phyloP scores from a whole-genome alignment of 2,888 invertebrate genomes.

The Drosophila sordidapex region DNA sequence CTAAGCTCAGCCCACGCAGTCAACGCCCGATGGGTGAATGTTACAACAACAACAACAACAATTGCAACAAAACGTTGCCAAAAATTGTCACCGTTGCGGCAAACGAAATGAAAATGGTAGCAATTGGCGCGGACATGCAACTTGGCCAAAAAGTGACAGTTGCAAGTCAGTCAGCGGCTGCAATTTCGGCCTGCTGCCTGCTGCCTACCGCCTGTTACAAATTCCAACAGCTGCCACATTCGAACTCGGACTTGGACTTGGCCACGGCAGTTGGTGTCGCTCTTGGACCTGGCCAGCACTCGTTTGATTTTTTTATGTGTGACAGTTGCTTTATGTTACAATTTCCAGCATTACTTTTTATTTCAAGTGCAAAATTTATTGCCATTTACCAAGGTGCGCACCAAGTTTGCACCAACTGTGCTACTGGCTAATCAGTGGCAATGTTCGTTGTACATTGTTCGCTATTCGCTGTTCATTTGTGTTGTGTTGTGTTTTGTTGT shows the following conservation, averaged over 20 bases:
- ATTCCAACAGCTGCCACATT: constrained; percentile 33
- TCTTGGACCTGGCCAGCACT: constrained; percentile 36
- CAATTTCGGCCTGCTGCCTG: neutral
- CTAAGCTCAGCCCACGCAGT: constrained; percentile 77
- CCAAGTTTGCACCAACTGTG: constrained; percentile 57
- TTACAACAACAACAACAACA: constrained; percentile 18
- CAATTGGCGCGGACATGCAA: constrained; percentile 77
- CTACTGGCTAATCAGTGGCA: constrained; percentile 77
- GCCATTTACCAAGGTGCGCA: constrained; percentile 72
- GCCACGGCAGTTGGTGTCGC: constrained; percentile 1
- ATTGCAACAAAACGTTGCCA: constrained; percentile 11
- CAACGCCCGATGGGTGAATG: constrained; percentile 73
- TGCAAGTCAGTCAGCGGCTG: constrained; percentile 73
- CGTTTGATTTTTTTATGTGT: constrained; percentile 69
- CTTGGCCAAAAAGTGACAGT: constrained; percentile 76
- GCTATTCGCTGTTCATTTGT: constrained; percentile 36
- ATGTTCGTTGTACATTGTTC: constrained; percentile 44
- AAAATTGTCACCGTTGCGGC: constrained; percentile 70
- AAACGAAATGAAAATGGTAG: constrained; percentile 80
- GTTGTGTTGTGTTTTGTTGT: constrained; percentile 21
- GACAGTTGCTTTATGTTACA: constrained; percentile 80
- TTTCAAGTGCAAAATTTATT: constrained; percentile 80
- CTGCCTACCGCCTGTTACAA: constrained; percentile 1
- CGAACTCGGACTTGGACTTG: constrained; percentile 12
- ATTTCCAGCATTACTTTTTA: constrained; percentile 74